These are phyloP conservation scores for Calliphora vomitoria DNA, from an alignment of 2,888 invertebrate species.

Conservation along the genomic window DNA sequence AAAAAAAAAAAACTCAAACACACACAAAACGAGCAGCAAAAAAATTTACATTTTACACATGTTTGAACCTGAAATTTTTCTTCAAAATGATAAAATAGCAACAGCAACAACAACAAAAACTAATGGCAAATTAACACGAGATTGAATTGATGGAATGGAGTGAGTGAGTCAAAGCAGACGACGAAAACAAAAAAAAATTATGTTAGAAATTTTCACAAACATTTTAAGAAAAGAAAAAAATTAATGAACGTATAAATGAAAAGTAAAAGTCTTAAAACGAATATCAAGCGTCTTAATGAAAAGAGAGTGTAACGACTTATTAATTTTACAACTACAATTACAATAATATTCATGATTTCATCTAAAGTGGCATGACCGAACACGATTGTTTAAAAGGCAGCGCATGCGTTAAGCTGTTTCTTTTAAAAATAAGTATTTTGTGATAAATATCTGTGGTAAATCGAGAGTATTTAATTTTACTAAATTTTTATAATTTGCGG, in stretches of 20 bases:
- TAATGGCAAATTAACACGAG: slow-evolving; percentile 64
- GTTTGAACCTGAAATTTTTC: slow-evolving; percentile 65
- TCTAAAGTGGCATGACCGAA: slow-evolving; percentile 39
- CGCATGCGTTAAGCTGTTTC: slow-evolving; percentile 46
- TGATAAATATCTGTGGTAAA: neutral
- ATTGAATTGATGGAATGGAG: slow-evolving; percentile 29
- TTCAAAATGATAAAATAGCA: slow-evolving; percentile 28
- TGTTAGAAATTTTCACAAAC: slow-evolving; percentile 28
- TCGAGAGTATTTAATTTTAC: neutral
- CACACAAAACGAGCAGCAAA: neutral
- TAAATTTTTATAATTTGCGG: neutral
- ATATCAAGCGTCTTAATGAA: slow-evolving; percentile 17
- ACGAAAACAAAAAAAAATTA: slow-evolving; percentile 18
- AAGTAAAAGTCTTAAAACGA: slow-evolving; percentile 68
- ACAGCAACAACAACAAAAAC: slow-evolving; percentile 14
- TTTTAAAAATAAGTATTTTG: neutral
- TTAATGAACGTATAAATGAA: slow-evolving; percentile 54
- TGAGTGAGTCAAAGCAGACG: slow-evolving; percentile 24
- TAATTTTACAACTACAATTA: slow-evolving; percentile 32
- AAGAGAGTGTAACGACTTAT: slow-evolving; percentile 65
- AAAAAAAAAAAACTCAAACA: neutral
- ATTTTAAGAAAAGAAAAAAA: slow-evolving; percentile 26
- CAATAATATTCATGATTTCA: slow-evolving; percentile 6
- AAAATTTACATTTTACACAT: slow-evolving; percentile 57
- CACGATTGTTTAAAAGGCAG: slow-evolving; percentile 36